Conservation (phyloP, 2,888 invertebrate genomes). For the Melikaiella ostensackeni region DNA sequence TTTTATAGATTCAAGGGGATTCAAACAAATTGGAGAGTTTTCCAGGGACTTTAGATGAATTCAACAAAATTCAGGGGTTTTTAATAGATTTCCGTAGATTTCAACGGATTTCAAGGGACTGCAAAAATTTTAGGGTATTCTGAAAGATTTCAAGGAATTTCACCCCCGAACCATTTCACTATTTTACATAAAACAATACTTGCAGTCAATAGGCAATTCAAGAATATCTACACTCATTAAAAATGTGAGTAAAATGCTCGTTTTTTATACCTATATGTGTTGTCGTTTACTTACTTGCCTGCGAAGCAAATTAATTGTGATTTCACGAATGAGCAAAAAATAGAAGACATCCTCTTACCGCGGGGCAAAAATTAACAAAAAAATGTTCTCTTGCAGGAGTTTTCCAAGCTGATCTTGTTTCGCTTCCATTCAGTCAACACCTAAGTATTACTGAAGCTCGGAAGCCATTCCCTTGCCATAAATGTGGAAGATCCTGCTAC, state of each 20-base stretch:
- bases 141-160: too few relatives aligned
- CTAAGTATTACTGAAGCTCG: neutral
- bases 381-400: conserved; percentile 2
- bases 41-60: too few relatives aligned
- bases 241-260: neutral
- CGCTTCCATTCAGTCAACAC: neutral
- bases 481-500: conserved; percentile 70
- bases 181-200: neutral
- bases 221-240: neutral
- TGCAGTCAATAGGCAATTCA: neutral
- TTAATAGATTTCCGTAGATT: too few relatives aligned
- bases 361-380: neutral
- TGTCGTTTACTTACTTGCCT: neutral
- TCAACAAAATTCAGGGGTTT: too few relatives aligned
- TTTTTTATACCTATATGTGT: neutral
- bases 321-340: neutral
- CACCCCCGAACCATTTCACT: neutral
- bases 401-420: neutral
- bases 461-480: conserved; percentile 66
- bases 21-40: too few relatives aligned
- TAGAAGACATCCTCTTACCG: neutral
- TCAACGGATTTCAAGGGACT: too few relatives aligned
- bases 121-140: too few relatives aligned
- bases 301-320: neutral
- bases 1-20: too few relatives aligned